A percentile compares a stretch with the other conserved stretches of the same genome.
Evolutionary conservation across 2,888 invertebrate genomes (phyloP).

Genomic region (Trachelus tabidus): DNA sequence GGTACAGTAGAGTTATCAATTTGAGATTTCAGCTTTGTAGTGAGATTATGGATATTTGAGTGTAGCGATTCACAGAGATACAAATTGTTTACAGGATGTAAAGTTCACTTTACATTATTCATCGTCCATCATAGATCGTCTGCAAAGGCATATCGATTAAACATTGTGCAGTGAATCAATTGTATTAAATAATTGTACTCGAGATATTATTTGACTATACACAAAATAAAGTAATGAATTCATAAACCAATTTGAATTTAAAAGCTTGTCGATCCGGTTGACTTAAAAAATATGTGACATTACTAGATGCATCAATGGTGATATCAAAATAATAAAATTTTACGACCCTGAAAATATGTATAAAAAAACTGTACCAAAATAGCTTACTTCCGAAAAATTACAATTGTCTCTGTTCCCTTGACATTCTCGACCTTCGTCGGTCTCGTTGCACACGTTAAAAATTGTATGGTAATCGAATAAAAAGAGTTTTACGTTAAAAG

Average conservation of each 20-base stretch:
- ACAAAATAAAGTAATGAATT: not conserved
- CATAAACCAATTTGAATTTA: too few species aligned
- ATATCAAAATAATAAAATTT: not conserved
- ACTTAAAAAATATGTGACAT: not conserved
- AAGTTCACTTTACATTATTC: not conserved
- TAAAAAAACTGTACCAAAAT: not conserved
- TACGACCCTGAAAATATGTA: not conserved
- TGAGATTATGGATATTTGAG: not conserved
- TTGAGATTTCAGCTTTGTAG: not conserved
- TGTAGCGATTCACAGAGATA: not conserved
- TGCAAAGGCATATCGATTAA: not conserved
- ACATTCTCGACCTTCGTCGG: not conserved
- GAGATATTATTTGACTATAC: not conserved
- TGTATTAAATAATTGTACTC: not conserved
- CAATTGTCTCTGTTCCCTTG: not conserved
- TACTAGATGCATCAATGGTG: not conserved
- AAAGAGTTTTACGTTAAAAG: not conserved
- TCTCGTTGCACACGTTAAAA: not conserved
- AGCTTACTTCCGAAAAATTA: not conserved
- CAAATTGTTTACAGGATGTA: not conserved
- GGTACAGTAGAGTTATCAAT: not conserved
- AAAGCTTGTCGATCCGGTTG: too few species aligned
- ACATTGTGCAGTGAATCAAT: not conserved
- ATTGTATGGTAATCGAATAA: not conserved
- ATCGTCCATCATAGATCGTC: not conserved